Evolutionary conservation across 2,888 invertebrate species (phyloP).

Genomic region (Chalcosyrphus nemorum): DNA sequence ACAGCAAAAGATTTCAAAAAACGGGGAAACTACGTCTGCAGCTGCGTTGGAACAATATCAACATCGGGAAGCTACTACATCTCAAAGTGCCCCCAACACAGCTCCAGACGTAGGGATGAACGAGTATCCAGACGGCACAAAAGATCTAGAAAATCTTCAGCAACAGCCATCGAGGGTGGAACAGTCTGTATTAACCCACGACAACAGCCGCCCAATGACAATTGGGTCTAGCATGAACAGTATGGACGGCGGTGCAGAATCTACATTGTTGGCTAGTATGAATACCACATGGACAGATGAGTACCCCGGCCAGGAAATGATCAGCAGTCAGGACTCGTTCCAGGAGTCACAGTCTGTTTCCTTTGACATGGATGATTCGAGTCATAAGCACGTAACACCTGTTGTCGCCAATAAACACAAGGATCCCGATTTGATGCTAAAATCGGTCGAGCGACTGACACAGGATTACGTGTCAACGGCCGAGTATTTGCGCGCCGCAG

Average conservation of each 20-base stretch:
- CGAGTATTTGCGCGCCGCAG: conserved; percentile 83
- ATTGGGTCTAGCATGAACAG: conserved; percentile 74
- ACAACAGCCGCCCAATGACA: conserved; percentile 73
- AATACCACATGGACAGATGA: conserved; percentile 67
- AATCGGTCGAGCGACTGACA: conserved; percentile 86
- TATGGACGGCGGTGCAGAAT: conserved; percentile 38
- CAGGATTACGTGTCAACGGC: conserved; percentile 86
- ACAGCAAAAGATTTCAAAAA: conserved; percentile 85
- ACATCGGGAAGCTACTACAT: conserved; percentile 81
- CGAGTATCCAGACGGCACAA: conserved; percentile 72
- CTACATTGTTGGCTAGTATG: conserved; percentile 56
- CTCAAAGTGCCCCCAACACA: conserved; percentile 81
- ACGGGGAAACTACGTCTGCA: conserved; percentile 89
- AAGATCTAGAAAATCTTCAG: conserved; percentile 68
- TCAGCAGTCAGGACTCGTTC: conserved; percentile 62
- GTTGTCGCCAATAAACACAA: conserved; percentile 81
- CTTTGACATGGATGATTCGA: conserved; percentile 83
- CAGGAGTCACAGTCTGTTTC: conserved; percentile 72
- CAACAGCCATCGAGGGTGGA: conserved; percentile 50
- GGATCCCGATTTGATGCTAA: conserved; percentile 87
- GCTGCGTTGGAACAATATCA: conserved; percentile 83
- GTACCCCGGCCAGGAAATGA: conserved; percentile 54
- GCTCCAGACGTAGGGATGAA: conserved; percentile 82
- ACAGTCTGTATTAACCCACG: conserved; percentile 48
- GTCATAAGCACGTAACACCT: conserved; percentile 72